phyloP scores from a whole-genome alignment of 2,888 invertebrate genomes.

The Rugalucina vietnamica region DNA sequence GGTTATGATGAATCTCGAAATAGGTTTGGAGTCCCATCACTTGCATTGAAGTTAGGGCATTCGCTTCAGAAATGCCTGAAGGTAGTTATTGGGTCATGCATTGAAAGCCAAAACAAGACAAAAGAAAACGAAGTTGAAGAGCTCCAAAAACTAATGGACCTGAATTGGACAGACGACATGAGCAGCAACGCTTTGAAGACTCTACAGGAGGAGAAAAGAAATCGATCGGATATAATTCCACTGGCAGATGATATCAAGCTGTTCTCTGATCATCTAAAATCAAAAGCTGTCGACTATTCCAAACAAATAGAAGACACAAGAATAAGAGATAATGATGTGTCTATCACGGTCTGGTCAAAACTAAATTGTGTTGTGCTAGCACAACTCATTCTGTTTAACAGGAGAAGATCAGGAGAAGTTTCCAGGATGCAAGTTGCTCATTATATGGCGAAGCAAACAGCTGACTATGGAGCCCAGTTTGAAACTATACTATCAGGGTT shows the following conservation, averaged over 20 bases:
- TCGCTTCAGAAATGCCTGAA: neutral
- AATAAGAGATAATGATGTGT: neutral
- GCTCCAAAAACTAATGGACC: neutral
- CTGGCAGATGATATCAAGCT: neutral
- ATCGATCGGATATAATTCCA: neutral
- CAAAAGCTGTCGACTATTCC: neutral
- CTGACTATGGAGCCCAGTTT: neutral
- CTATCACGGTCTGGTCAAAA: neutral
- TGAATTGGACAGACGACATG: slow-evolving; percentile 6
- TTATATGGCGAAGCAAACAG: neutral
- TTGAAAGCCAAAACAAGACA: slow-evolving; percentile 1
- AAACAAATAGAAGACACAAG: neutral
- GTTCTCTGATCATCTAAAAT: neutral
- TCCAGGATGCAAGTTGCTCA: slow-evolving; percentile 5
- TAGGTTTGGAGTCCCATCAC: neutral
- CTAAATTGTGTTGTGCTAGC: neutral
- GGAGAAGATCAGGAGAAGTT: slow-evolving; percentile 21
- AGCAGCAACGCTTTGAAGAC: neutral
- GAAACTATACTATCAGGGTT: neutral
- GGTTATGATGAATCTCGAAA: neutral
- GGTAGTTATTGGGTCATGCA: neutral
- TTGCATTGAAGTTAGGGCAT: neutral
- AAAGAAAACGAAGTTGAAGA: neutral
- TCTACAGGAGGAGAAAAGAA: neutral
- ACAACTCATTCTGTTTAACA: slow-evolving; percentile 22